These are phyloP conservation scores for Phrynocephalus versicolor DNA, from an alignment of 2,113 vertebrate genomes.

Conservation along the genomic window DNA sequence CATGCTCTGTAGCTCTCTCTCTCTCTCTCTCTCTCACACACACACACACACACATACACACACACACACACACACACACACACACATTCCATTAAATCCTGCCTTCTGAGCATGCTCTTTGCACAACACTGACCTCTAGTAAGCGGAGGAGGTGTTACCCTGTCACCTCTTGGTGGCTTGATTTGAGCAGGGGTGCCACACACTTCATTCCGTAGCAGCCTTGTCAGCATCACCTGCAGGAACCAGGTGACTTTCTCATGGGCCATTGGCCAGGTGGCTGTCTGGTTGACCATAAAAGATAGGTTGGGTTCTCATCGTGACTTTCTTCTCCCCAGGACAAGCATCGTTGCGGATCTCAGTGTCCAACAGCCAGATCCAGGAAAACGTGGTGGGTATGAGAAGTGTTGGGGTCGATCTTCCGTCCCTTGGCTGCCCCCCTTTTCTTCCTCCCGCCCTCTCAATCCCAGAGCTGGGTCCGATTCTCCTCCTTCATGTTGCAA, in stretches of 20 bases:
- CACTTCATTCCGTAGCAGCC: background rate
- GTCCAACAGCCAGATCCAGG: conserved; percentile 90
- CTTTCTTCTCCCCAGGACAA: conserved; percentile 75
- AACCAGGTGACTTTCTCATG: no score
- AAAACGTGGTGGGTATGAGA: conserved; percentile 83
- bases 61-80: no score
- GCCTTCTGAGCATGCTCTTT: background rate
- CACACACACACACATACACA: no score
- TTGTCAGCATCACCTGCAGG: background rate
- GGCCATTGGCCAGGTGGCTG: no score
- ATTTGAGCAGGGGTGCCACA: background rate
- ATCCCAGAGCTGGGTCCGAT: no score
- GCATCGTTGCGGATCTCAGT: conserved; percentile 90
- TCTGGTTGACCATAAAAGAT: background rate
- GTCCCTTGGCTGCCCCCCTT: background rate
- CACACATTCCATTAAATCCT: background rate
- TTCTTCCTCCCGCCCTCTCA: fast-evolving
- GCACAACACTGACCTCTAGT: background rate
- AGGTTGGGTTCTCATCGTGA: fast-evolving
- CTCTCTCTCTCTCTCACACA: no score
- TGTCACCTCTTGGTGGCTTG: background rate
- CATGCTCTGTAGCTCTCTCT: no score
- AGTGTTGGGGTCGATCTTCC: no score
- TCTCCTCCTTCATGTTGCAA: background rate
- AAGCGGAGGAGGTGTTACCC: background rate